Evolutionary conservation across 2,797 vertebrate genomes (phyloP), one percentile per base, ranked within the genome.

Genomic region (Leptodactylus fallax): DNA sequence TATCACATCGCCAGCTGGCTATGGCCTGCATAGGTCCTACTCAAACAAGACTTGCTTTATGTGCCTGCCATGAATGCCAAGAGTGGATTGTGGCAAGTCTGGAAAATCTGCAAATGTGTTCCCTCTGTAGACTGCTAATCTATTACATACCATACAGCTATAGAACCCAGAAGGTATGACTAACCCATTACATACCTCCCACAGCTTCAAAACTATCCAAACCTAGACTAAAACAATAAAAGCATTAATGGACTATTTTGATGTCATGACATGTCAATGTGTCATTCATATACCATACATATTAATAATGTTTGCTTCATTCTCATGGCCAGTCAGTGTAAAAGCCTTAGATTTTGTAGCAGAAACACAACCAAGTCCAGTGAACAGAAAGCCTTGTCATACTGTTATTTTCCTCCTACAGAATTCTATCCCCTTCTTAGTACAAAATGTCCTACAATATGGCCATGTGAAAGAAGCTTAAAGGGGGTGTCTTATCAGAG

Each of bases 1-100:
- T 36, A 85, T 72, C 83, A 65, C 67, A 69, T 81, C 58, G 47
- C 83, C 83, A 85, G 83, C 83, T 88, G 87, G 87, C 67, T 27
- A 67, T 25, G 78, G 47, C 51, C 45, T 85, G 83, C 83, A 84
- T 60, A 88, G 74, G 27, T 23, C 74, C 74, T 80, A 85, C 79
- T 80, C 51, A 60, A 60, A 77, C 71, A 60, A 17, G 36, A 19
- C 82, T 60, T 14, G 60, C 71, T 82, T 85, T 27, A 76, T 55
- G 69, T 11, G 58, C 56, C n/a, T 47, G n/a, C 13, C 60, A 81
- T 74, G 9, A 77, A 71, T 77, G 49, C 49, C 60, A 53, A 86
- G 71, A 36, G 27, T 10, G 25, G 10, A 69, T 23, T 81, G 67
- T 65, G 13, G 25, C 47, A 55, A 77, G 69, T 47, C 49, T 82